These are phyloP conservation scores for Melanerpes formicivorus DNA, from an alignment of 2,113 vertebrate genomes.

Conservation along the genomic window DNA sequence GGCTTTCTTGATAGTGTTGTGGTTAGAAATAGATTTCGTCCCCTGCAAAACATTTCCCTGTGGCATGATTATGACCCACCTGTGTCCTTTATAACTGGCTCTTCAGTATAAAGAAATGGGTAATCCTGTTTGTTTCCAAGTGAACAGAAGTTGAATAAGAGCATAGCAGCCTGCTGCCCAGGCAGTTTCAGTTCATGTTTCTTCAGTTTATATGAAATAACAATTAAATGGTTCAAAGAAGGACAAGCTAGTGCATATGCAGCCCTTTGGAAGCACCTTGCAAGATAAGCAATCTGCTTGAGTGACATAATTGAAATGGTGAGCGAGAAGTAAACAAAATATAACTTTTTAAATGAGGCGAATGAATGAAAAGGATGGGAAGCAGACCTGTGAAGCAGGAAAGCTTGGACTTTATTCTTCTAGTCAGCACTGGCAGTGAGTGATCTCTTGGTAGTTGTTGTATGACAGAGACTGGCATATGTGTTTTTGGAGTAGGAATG, in stretches of 20 bases:
- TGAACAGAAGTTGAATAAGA: background rate
- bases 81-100: background rate
- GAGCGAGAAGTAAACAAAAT: background rate
- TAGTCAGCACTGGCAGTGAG: background rate
- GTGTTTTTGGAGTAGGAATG: background rate
- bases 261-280: background rate
- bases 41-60: background rate
- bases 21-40: background rate
- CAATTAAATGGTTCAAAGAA: background rate
- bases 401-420: background rate
- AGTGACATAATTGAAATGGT: background rate
- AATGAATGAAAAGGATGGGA: background rate
- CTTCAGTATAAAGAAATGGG: background rate
- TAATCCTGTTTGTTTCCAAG: background rate
- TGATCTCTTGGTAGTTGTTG: background rate
- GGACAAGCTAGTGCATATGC: background rate
- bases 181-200: background rate
- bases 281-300: background rate
- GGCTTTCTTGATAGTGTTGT: background rate
- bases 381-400: accelerated
- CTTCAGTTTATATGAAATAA: background rate
- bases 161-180: background rate
- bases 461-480: background rate
- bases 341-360: background rate
- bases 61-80: background rate